These are phyloP conservation scores for Andrena fulva DNA, from an alignment of 2,888 invertebrate species.

Conservation along the genomic window DNA sequence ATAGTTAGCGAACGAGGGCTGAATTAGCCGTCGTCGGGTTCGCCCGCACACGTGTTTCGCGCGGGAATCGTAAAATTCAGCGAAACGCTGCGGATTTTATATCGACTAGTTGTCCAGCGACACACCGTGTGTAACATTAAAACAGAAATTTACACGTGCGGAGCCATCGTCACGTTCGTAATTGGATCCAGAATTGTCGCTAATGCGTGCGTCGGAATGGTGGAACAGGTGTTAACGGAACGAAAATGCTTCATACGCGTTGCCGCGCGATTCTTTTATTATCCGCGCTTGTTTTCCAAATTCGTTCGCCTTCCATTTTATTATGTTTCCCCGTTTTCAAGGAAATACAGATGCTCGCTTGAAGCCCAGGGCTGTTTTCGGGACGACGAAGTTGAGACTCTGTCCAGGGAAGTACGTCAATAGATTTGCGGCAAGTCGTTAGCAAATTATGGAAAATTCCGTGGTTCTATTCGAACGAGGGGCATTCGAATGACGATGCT, in stretches of 20 bases:
- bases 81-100: neutral
- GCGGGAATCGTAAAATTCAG: neutral
- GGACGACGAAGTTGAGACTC: too few species aligned
- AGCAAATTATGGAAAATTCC: conserved; percentile 1
- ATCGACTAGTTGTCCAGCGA: neutral
- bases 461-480: neutral
- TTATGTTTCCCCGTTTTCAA: neutral
- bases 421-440: neutral
- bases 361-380: too few species aligned
- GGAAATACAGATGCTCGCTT: too few species aligned
- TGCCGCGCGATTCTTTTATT: neutral
- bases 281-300: neutral
- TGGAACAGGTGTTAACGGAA: conserved; percentile 28
- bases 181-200: conserved; percentile 36
- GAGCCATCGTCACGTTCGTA: conserved; percentile 18
- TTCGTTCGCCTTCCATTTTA: neutral
- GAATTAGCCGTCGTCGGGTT: neutral
- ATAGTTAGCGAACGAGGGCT: neutral
- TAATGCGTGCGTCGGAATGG: neutral
- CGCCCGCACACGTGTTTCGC: neutral
- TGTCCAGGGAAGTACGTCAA: too few species aligned
- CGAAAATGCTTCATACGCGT: neutral
- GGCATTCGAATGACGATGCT: conserved; percentile 34
- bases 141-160: conserved; percentile 24
- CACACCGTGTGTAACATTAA: conserved; percentile 17